phyloP scores from a whole-genome alignment of 2,888 invertebrate genomes.

The Cryptocheilus praepositus region DNA sequence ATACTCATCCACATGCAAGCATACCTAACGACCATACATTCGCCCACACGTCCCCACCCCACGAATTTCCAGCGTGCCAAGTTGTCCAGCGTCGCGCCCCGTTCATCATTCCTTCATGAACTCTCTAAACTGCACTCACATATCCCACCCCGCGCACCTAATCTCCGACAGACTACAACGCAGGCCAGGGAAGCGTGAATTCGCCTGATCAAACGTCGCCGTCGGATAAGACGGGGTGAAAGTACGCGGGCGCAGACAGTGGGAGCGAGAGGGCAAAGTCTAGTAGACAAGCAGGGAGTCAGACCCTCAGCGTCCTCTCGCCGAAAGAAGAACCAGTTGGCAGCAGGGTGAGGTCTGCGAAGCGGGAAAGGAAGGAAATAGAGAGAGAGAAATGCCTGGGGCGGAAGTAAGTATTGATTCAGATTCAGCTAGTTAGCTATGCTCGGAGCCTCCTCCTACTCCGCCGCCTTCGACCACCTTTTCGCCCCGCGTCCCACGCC shows the following conservation, averaged over 20 bases:
- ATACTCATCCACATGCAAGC: too few species aligned
- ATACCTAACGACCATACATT: too few species aligned
- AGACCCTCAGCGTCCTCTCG: conserved; percentile 43
- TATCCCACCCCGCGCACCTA: conserved; percentile 34
- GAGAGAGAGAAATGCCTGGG: conserved; percentile 51
- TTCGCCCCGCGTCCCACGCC: conserved; percentile 34
- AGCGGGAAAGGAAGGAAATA: conserved; percentile 16
- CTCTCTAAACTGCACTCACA: conserved; percentile 23
- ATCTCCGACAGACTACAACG: conserved; percentile 29
- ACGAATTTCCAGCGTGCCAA: background rate
- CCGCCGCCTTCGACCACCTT: conserved; percentile 36
- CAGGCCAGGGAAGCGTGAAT: conserved; percentile 49
- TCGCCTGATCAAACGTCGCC: conserved; percentile 57
- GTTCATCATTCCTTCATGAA: conserved; percentile 27
- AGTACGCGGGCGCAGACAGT: conserved; percentile 10
- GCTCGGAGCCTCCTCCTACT: conserved; percentile 61
- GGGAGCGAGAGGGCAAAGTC: conserved; percentile 19
- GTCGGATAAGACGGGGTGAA: conserved; percentile 7
- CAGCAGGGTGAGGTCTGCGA: conserved; percentile 14
- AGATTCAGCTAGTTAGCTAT: conserved; percentile 72
- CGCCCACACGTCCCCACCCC: too few species aligned
- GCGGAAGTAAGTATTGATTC: conserved; percentile 71
- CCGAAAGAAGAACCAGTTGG: conserved; percentile 33
- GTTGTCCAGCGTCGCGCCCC: background rate
- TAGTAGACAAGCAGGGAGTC: conserved; percentile 4